A percentile compares a stretch with the other conserved stretches of the same genome.
Evolutionary conservation across 2,113 vertebrate species (phyloP).

Genomic region (Himantopus leucocephalus): DNA sequence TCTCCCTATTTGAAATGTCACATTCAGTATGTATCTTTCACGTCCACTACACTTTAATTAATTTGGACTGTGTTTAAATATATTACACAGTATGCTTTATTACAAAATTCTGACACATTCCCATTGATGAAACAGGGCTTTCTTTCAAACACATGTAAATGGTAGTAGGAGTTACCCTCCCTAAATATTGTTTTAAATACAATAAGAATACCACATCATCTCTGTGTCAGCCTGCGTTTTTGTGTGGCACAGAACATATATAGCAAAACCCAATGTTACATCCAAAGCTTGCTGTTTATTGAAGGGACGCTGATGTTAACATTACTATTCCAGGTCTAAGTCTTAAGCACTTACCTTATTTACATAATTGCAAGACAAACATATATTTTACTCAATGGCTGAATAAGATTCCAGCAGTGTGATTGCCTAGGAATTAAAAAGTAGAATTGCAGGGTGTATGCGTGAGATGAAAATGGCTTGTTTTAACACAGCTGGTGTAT

Average conservation of each 20-base stretch:
- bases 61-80: constrained; percentile 50
- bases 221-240: background rate
- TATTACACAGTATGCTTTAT: constrained; percentile 16
- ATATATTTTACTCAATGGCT: constrained; percentile 56
- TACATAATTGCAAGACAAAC: constrained; percentile 61
- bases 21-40: constrained; percentile 41
- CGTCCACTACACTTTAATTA: constrained; percentile 52
- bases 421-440: constrained; percentile 56
- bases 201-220: background rate
- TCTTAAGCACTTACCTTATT: constrained; percentile 63
- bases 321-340: constrained; percentile 57
- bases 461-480: constrained; percentile 9
- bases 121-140: background rate
- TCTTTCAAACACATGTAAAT: background rate
- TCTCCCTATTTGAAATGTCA: constrained; percentile 56
- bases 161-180: background rate
- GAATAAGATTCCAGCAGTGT: constrained; percentile 59
- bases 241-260: background rate
- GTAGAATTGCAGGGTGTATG: constrained; percentile 40
- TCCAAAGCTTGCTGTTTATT: constrained; percentile 21
- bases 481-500: constrained; percentile 46
- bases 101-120: constrained; percentile 41
- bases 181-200: constrained; percentile 23
- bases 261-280: background rate
- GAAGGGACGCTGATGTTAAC: constrained; percentile 28